A percentile compares a stretch with the other conserved stretches of the same genome.
These are phyloP conservation scores for Torymus tubicola DNA, from an alignment of 2,888 invertebrate species.

Conservation along the genomic window DNA sequence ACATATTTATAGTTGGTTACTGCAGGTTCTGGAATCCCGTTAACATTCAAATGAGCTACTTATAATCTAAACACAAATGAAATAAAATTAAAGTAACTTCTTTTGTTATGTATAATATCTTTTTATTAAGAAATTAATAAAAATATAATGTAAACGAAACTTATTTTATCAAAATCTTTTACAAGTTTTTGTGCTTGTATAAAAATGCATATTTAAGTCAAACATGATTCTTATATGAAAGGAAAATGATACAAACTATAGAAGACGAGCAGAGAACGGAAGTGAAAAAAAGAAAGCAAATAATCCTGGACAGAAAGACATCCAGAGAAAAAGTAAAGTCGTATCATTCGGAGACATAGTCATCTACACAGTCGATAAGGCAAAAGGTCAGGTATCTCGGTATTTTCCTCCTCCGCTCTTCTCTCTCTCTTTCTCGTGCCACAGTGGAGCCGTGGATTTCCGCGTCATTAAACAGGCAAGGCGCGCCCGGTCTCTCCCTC, in stretches of 20 bases:
- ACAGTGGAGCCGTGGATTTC: constrained; percentile 31
- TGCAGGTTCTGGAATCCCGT: no score
- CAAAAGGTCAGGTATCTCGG: constrained; percentile 43
- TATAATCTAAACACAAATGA: no score
- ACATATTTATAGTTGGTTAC: no score
- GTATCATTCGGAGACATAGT: constrained; percentile 4
- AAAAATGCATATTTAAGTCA: no score
- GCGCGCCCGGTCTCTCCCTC: constrained; percentile 3
- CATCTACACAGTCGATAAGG: constrained; percentile 32
- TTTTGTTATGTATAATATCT: no score
- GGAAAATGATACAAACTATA: background rate
- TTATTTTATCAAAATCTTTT: no score
- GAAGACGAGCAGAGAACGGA: background rate
- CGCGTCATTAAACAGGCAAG: constrained; percentile 50
- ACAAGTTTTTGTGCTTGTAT: no score
- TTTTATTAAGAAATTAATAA: no score
- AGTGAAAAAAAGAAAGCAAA: background rate
- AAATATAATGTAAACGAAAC: no score
- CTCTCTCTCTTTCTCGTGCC: constrained; percentile 1
- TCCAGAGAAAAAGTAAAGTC: background rate
- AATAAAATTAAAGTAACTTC: no score
- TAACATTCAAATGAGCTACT: no score
- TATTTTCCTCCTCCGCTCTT: constrained; percentile 3
- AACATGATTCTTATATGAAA: background rate
- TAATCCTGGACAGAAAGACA: background rate